Evolutionary conservation across 2,888 invertebrate species (phyloP).

Genomic region (Herminia tarsipennalis): DNA sequence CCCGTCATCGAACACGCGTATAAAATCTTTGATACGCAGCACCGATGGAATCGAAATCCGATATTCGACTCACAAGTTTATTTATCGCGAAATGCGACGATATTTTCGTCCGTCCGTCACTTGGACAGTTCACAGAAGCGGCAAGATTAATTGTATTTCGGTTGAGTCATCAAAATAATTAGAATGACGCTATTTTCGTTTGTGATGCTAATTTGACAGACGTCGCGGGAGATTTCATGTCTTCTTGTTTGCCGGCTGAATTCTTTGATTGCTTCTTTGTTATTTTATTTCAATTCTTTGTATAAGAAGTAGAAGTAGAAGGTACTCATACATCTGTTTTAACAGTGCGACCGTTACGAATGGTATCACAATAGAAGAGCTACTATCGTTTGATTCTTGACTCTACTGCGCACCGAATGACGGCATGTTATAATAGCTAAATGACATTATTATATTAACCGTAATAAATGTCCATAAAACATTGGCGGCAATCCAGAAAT

Average conservation of each 20-base stretch:
- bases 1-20: conserved; percentile 67
- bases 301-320: conserved; percentile 42
- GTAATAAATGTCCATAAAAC: conserved; percentile 69
- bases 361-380: conserved; percentile 30
- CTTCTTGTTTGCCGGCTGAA: conserved; percentile 71
- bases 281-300: conserved; percentile 56
- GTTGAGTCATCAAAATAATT: conserved; percentile 86
- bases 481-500: conserved; percentile 76
- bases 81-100: conserved; percentile 84
- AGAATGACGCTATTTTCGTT: conserved; percentile 85
- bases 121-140: conserved; percentile 84
- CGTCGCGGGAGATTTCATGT: conserved; percentile 83
- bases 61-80: conserved; percentile 80
- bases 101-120: conserved; percentile 84
- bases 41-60: conserved; percentile 84
- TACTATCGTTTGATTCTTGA: conserved; percentile 26
- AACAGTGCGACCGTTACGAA: conserved; percentile 36
- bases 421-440: conserved; percentile 50
- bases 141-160: conserved; percentile 85
- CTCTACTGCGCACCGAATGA: conserved; percentile 23
- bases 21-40: conserved; percentile 83
- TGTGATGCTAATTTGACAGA: conserved; percentile 85
- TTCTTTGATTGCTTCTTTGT: conserved; percentile 78
- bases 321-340: conserved; percentile 50
- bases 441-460: conserved; percentile 55